These are phyloP conservation scores for Drosophila nr. perissopoda DNA, from an alignment of 2,888 invertebrate species.

Conservation along the genomic window DNA sequence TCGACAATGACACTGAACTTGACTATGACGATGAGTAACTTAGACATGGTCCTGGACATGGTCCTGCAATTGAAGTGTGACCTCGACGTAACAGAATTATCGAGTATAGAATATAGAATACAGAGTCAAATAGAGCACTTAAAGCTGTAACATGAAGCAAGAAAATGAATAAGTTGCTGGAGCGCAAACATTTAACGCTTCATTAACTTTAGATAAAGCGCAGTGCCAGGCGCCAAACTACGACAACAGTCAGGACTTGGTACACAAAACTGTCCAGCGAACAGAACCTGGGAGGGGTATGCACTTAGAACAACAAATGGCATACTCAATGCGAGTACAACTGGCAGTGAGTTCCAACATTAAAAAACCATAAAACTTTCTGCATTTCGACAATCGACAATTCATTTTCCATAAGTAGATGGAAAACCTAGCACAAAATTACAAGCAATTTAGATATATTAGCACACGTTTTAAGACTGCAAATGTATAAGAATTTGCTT, in stretches of 20 bases:
- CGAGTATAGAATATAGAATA: constrained; percentile 9
- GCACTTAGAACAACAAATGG: neutral
- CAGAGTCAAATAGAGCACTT: constrained; percentile 75
- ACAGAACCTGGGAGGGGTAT: no score
- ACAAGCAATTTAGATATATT: neutral
- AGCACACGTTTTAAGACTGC: neutral
- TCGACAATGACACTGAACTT: constrained; percentile 65
- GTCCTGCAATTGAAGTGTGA: constrained; percentile 62
- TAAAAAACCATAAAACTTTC: neutral
- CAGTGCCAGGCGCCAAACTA: constrained; percentile 47
- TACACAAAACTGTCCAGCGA: neutral
- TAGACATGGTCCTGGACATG: constrained; percentile 7
- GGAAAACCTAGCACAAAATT: neutral
- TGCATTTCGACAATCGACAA: neutral
- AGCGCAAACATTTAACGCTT: constrained; percentile 81
- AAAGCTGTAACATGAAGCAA: constrained; percentile 74
- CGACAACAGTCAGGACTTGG: constrained; percentile 4
- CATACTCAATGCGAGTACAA: neutral
- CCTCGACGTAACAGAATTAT: constrained; percentile 38
- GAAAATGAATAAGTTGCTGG: constrained; percentile 79
- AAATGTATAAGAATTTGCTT: neutral
- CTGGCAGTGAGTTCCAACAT: neutral
- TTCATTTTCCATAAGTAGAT: neutral
- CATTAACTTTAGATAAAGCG: constrained; percentile 78
- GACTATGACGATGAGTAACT: constrained; percentile 7